Conservation (phyloP, 2,888 invertebrate species). For the Anoplius nigerrimus region DNA sequence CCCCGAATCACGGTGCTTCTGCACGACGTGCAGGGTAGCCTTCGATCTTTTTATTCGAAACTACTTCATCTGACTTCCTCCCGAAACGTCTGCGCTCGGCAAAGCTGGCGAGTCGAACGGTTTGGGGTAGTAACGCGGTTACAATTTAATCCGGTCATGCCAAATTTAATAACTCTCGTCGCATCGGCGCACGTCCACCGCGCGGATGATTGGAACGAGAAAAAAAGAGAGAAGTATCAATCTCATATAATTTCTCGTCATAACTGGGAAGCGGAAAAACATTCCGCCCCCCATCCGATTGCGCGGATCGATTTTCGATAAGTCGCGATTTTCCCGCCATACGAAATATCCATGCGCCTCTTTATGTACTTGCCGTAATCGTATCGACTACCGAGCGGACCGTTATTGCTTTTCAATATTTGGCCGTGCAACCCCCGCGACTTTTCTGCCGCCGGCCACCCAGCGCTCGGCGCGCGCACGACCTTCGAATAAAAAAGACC, state of each 20-base stretch:
- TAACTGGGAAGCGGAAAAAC: neutral
- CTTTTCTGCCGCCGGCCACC: slow-evolving; percentile 5
- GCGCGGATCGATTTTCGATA: slow-evolving; percentile 38
- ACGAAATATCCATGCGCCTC: slow-evolving; percentile 36
- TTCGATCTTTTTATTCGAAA: too few species aligned
- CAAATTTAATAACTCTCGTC: too few species aligned
- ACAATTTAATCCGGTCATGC: too few species aligned
- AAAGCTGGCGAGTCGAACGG: too few species aligned
- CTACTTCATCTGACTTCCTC: too few species aligned
- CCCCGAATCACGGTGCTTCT: neutral
- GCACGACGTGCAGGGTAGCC: too few species aligned
- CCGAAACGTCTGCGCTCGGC: too few species aligned
- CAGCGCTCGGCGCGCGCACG: neutral
- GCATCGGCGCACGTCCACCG: too few species aligned
- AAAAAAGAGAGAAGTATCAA: too few species aligned
- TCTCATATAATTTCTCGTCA: neutral
- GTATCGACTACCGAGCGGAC: slow-evolving; percentile 39
- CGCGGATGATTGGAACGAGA: too few species aligned
- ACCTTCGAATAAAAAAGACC: neutral
- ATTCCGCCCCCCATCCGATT: neutral
- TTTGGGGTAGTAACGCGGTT: too few species aligned
- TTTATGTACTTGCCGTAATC: slow-evolving; percentile 47
- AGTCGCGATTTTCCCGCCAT: slow-evolving; percentile 30
- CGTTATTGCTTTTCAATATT: slow-evolving; percentile 57
- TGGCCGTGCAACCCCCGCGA: slow-evolving; percentile 31